Evolutionary conservation across 1,140 invertebrate genomes (phyloP), one percentile per base, ranked within the genome.

Genomic region (Bombus breviceps): DNA sequence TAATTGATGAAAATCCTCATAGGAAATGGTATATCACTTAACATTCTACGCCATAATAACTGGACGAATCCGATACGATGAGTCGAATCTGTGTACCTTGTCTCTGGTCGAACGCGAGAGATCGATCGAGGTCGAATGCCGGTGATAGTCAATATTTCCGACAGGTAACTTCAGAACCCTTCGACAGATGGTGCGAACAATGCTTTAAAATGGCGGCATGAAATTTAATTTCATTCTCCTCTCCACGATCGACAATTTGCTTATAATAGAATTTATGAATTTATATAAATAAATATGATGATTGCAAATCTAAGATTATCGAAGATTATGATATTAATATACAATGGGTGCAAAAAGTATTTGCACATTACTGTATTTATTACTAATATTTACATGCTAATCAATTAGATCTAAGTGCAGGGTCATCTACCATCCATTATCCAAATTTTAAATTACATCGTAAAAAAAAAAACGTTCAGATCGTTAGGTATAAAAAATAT

Each of bases 181-280:
- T 32, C 15, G 28, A 15, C 37, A 85, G 84, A 85, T 85, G 84
- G 78, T 62, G 62, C 37, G 0, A 25, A 4, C 1, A 37, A 22
- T 81, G 15, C 8, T 32, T 28, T 2, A 22, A 80, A 85, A 85
- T 47, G 71, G n/a, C 37, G 34, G 41, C 9, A 72, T 3, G 9
- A 5, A 25, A 72, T 85, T 66, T 47, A 57, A 68, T 81, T 81
- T 81, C 34, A n/a, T n/a, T 43, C 37, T 62, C 15, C 37, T 25
- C 59, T 57, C n/a, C 3, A 53, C 8, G 15, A 53, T 34, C 6
- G 22, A 34, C 5, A 66, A 78, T 53, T 39, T 57, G 34, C 71
- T 75, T 85, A 75, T 68, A 85, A 75, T 81, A 81, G 84, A 57
- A 81, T 39, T 59, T 68, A 81, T 75, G 10, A 28, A 57, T 64